Evolutionary conservation across 2,888 invertebrate species (phyloP), one percentile per base, ranked within the genome.

Genomic region (Dolichomitus sp.): DNA sequence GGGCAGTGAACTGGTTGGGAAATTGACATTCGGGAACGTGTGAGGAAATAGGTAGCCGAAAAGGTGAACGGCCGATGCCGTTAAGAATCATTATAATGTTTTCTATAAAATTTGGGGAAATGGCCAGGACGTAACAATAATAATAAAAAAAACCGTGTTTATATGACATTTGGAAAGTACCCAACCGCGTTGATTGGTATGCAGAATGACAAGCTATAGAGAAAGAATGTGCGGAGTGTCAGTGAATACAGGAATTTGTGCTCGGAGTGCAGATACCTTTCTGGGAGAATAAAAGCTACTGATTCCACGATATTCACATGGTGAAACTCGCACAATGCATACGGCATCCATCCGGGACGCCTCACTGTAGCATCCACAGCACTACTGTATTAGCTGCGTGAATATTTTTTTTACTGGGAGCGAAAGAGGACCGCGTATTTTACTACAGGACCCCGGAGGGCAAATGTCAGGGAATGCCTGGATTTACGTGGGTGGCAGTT

Each of bases 401-500:
- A 54, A 69, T 27, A 27, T 30, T 50, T 57, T 57, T 59, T 45
- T 33, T 30, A 48, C 70, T 4, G 27, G 6, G 6, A 72, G 45
- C 45, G 17, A 19, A 72, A 30, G 42, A 33, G 33, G 19, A 61
- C 5, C n/a, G 17, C 9, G 30, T 50, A 50, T 33, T 30, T 68
- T 37, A 52, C 33, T n/a, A 33, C 48, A 30, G 17, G 27, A n/a
- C 12, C 30, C 42, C 48, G 48, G 23, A 65, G 65, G 50, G 68
- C n/a, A 61, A 68, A 77, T 59, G 72, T 68, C 72, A 77, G 59
- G 19, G 42, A 50, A 33, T 66, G 48, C 59, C 37, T 27, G 76
- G 50, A 81, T 76, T 72, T 76, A 45, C 50, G 59, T 14, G 27
- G 37, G 45, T 19, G 33, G 48, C 37, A 59, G 30, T 5, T 50